These are phyloP conservation scores for Dasysyrphus albostriatus DNA, from an alignment of 2,888 invertebrate species.

Conservation along the genomic window DNA sequence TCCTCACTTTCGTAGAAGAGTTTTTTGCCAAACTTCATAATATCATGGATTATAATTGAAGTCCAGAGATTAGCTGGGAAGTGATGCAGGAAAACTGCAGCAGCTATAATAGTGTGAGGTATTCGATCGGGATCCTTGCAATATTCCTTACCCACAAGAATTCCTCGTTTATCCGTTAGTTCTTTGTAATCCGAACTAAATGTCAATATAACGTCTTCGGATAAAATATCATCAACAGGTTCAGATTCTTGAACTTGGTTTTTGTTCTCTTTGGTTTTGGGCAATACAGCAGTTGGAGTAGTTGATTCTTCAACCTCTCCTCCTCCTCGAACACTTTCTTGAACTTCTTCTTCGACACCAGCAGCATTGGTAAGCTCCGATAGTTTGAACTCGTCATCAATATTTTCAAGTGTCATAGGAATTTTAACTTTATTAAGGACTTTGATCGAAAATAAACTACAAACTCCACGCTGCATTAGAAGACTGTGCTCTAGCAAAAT, in stretches of 20 bases:
- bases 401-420: constrained; percentile 21
- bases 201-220: constrained; percentile 45
- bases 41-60: constrained; percentile 80
- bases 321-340: not conserved
- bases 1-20: constrained; percentile 78
- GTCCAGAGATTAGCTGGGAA: constrained; percentile 83
- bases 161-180: constrained; percentile 79
- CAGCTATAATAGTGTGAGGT: constrained; percentile 82
- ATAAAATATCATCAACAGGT: not conserved
- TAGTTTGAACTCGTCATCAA: constrained; percentile 27
- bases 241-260: constrained; percentile 31
- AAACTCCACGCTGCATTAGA: not conserved
- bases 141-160: constrained; percentile 81
- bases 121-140: constrained; percentile 81
- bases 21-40: constrained; percentile 81
- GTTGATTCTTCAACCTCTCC: not conserved
- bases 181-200: constrained; percentile 77
- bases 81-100: constrained; percentile 82
- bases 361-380: not conserved
- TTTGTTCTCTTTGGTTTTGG: constrained; percentile 16
- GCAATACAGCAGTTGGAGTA: not conserved
- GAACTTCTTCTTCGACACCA: not conserved
- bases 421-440: constrained; percentile 35
- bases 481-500: constrained; percentile 7
- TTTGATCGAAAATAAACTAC: constrained; percentile 53